Base-by-base conservation (phyloP, 2,113 vertebrate genomes). In the Melanocharis versteri region DNA sequence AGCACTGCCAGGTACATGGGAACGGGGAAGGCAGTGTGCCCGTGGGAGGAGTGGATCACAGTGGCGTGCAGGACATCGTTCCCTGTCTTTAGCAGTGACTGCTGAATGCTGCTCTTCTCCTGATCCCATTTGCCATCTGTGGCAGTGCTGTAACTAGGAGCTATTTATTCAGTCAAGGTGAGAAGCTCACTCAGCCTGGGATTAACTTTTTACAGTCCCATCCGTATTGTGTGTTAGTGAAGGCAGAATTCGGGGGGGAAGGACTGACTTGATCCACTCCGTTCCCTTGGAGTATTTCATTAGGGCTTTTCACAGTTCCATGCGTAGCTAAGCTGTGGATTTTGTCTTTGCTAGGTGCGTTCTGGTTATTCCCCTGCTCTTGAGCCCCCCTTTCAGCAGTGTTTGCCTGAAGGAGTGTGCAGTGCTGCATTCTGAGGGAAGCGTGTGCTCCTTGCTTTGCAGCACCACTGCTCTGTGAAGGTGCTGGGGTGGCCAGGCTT, bases 11-110 rank as follows among this genome's bases (percentile, higher is more conserved):
- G 93, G 83, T 65, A 7, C n/a, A 1, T 5, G 58, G 69, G 1
- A 23, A 4, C 24, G 50, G 90, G 53, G 35, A 39, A 45, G 35
- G 81, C 33, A 42, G 22, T 1, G 40, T 78, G 57, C 30, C 2
- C 19, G 33, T 28, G 44, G 13, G 8, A 61, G 54, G 22, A 54
- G 23, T 24, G 44, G 11, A 14, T 88, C n/a, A 73, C 13, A 5
- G 60, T 2, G 6, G 24, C 0, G 1, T 51, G 9, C 24, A 37
- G 40, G 62, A 15, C 57, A 21, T 50, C n/a, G 0, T 22, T 72
- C 31, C 40, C 45, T 31, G 11, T 31, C 70, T 40, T 40, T 15
- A 56, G 86, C 37, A 22, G 9, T 27, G 54, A 2, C 45, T 57
- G 45, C 53, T 71, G 35, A 8, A 3, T 27, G 27, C 64, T 73